Percentiles rank a stretch among this genome's conserved stretches.
phyloP scores from a whole-genome alignment of 2,113 vertebrate species.

The Zosterops borbonicus region DNA sequence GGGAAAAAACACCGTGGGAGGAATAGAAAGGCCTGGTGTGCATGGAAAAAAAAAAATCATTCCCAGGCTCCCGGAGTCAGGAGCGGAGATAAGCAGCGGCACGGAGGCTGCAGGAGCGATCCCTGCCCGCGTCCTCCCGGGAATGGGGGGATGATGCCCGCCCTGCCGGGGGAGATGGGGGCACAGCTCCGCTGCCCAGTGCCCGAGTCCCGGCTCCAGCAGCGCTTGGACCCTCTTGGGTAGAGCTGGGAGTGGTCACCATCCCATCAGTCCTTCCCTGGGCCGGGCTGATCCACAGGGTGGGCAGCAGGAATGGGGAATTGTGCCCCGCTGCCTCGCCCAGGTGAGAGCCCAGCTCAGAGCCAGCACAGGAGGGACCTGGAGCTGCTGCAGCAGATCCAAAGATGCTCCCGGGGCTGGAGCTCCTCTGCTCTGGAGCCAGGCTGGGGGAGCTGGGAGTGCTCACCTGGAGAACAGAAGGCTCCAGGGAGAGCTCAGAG shows the following conservation, averaged over 20 bases:
- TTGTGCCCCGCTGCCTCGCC: background rate
- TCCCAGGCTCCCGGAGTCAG: background rate
- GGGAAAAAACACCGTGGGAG: background rate
- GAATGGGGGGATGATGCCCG: fast-evolving
- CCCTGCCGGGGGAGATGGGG: background rate
- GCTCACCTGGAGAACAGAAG: background rate
- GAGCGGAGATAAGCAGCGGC: background rate
- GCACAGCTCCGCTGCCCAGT: fast-evolving
- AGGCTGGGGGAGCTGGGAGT: background rate
- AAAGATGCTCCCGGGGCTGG: background rate
- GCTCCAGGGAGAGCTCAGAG: background rate
- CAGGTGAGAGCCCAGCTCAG: background rate
- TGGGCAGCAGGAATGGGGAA: background rate
- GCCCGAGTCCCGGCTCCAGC: fast-evolving
- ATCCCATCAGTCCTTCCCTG: background rate
- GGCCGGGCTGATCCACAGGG: background rate
- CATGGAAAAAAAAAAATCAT: background rate
- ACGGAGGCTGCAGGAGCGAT: fast-evolving
- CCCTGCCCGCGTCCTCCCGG: background rate
- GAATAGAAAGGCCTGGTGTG: background rate
- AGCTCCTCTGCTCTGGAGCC: background rate
- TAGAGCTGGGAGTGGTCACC: fast-evolving
- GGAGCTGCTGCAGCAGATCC: background rate
- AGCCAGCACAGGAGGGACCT: background rate
- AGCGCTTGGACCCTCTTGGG: fast-evolving